Evolutionary conservation across 2,113 vertebrate genomes (phyloP).

Genomic region (Colossoma macropomum): DNA sequence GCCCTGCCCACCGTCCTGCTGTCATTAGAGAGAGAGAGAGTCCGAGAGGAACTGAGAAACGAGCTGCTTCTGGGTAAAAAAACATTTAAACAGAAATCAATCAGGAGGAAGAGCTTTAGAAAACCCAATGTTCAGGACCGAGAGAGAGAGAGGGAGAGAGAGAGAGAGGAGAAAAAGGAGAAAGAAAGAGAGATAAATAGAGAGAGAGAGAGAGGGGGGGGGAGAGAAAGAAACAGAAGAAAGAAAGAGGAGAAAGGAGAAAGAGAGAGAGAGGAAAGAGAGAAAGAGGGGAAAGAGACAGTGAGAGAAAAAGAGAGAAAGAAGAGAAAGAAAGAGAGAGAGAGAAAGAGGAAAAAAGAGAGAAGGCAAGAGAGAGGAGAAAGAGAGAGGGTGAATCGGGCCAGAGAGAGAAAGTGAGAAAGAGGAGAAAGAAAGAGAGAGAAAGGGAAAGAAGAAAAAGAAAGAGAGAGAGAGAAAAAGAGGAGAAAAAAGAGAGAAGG

Average conservation of each 20-base stretch:
- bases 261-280: neutral
- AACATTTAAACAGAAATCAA: constrained; percentile 13
- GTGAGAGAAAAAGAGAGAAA: constrained; percentile 2
- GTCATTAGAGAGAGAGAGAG: constrained; percentile 65
- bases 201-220: neutral
- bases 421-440: neutral
- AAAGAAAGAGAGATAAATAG: constrained; percentile 19
- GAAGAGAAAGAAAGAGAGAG: constrained; percentile 25
- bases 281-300: constrained; percentile 10
- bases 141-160: neutral
- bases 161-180: neutral
- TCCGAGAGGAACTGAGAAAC: constrained; percentile 22
- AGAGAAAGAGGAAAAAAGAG: neutral
- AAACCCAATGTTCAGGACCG: neutral
- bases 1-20: constrained; percentile 14
- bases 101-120: neutral
- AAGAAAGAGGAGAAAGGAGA: neutral
- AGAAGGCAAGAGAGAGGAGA: neutral
- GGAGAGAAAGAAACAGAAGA: neutral
- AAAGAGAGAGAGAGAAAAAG: neutral
- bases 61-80: constrained; percentile 10
- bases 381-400: neutral
- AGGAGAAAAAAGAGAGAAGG: neutral
- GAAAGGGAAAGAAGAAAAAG: neutral
- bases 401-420: neutral